Base-by-base conservation (phyloP, 2,113 vertebrate genomes). In the Anarrhichthys ocellatus region DNA sequence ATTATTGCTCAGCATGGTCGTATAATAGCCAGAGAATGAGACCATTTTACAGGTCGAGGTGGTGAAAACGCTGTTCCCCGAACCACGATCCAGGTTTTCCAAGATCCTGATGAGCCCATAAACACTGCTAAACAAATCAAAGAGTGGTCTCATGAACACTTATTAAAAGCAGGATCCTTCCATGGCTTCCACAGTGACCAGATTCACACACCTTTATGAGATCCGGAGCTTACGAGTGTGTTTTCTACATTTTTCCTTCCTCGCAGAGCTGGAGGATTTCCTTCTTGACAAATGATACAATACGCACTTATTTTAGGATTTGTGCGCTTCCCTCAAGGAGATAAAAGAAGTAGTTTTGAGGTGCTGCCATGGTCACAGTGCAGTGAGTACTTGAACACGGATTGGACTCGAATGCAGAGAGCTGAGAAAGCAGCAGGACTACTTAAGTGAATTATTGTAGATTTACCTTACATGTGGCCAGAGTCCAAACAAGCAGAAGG, bases 1-100 rank as follows among this genome's bases (percentile, higher is more conserved):
- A 87, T 85, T 77, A 86, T 83, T 88, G 81, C 76, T 69, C 84
- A 83, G 68, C 65, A 14, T 10, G 73, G 87, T 59, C 71, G 24
- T 24, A 80, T 80, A 70, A 82, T 65, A 78, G 87, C 66, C 72
- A 78, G 81, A 14, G 27, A 88, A 78, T 81, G 66, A 81, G 50
- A 61, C 27, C 70, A 42, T 84, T 77, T 85, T 81, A 79, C 34
- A 50, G 66, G 76, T 63, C 78, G 65, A 76, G 48, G 63, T 69
- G 83, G 78, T 56, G 46, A 58, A 78, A 85, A 80, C 36, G 38
- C 62, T 64, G 40, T 67, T 80, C 24, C 32, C 61, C 1, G 29
- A 18, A 76, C 56, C 61, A 10, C 62, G 36, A 64, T 69, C 13
- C 24, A 40, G 46, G 76, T 80, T 84, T 81, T 44, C 42, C 13